These are phyloP conservation scores for Heliornis fulica DNA, from an alignment of 2,113 vertebrate genomes.

Conservation along the genomic window DNA sequence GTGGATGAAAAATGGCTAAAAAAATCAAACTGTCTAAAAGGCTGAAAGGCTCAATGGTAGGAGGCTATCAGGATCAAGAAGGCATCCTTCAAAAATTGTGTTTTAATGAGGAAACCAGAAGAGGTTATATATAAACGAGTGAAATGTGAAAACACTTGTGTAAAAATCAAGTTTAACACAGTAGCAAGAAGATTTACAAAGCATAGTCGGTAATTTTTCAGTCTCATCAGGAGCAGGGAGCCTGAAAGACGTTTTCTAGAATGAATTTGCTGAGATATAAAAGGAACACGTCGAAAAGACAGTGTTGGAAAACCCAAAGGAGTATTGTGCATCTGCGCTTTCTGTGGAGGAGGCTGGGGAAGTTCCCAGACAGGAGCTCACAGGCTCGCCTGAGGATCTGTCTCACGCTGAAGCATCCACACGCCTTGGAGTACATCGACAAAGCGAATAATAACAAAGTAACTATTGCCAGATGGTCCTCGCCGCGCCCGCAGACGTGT, in stretches of 20 bases:
- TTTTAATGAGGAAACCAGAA: neutral
- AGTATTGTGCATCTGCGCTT: neutral
- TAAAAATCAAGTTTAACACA: neutral
- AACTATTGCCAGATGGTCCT: constrained; percentile 7
- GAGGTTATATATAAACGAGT: neutral
- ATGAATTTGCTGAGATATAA: neutral
- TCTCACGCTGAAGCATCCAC: rapidly evolving
- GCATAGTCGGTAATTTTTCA: neutral
- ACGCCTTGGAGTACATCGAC: neutral
- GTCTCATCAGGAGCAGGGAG: neutral
- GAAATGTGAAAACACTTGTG: neutral
- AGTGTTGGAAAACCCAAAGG: neutral
- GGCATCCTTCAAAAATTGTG: neutral
- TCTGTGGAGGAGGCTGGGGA: neutral
- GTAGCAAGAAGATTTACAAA: neutral
- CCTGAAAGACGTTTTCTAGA: neutral
- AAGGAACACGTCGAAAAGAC: neutral
- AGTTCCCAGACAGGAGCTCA: constrained; percentile 18
- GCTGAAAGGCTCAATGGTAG: neutral
- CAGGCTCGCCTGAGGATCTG: neutral
- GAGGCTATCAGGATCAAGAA: neutral
- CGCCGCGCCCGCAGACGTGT: neutral
- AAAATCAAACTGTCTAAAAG: neutral
- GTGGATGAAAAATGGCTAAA: neutral
- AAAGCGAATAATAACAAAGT: neutral